Percentiles rank a stretch among this genome's conserved stretches.
Conservation (phyloP, 2,113 vertebrate genomes). For the Muntiacus reevesi region DNA sequence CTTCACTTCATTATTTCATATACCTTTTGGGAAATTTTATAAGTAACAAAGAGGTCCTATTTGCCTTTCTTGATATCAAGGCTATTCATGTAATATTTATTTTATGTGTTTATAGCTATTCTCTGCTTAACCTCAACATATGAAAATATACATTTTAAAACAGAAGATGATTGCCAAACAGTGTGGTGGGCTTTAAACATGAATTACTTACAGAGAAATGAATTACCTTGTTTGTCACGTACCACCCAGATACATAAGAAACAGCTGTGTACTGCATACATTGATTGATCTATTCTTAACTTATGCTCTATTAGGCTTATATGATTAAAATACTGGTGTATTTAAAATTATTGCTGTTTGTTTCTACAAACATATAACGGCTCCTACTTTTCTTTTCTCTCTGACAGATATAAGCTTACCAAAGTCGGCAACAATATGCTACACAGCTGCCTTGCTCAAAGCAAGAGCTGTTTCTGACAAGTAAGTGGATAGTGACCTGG, state of each 20-base stretch:
- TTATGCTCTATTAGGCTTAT: not conserved
- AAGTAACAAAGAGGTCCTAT: not conserved
- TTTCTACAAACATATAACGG: constrained; percentile 32
- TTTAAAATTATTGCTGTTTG: constrained; percentile 33
- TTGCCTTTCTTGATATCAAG: not conserved
- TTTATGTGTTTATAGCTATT: constrained; percentile 1
- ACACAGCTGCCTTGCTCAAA: constrained; percentile 98
- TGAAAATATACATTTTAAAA: constrained; percentile 39
- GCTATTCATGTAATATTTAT: constrained; percentile 15
- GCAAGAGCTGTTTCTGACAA: constrained; percentile 99
- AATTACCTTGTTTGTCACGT: not conserved
- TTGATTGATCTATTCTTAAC: constrained; percentile 45
- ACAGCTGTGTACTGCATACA: not conserved
- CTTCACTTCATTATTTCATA: not conserved
- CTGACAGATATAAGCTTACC: constrained; percentile 98
- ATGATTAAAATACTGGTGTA: not conserved
- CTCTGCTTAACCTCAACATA: not conserved
- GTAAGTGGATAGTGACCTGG: constrained; percentile 86
- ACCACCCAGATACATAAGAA: not conserved
- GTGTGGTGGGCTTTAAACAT: constrained; percentile 17
- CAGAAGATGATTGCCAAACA: not conserved
- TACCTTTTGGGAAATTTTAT: not conserved
- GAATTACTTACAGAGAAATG: constrained; percentile 35
- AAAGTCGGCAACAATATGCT: constrained; percentile 99
- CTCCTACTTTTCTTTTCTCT: constrained; percentile 68